A percentile compares a stretch with the other conserved stretches of the same genome.
Evolutionary conservation across 2,797 vertebrate genomes (phyloP).

Genomic region (Alosa sapidissima): DNA sequence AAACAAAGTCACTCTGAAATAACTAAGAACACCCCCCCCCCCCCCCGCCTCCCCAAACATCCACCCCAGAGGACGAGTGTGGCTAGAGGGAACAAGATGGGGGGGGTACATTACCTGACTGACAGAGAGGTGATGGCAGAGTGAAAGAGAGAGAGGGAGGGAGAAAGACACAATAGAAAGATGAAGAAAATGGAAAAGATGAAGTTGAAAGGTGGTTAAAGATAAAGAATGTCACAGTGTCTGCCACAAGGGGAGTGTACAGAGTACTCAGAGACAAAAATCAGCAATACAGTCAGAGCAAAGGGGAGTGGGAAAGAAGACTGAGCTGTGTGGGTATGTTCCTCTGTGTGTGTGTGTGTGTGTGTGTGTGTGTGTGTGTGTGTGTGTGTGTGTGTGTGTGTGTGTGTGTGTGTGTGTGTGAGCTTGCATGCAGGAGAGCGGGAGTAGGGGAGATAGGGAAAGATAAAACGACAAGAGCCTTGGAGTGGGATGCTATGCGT

Average conservation of each 20-base stretch:
- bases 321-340: background rate
- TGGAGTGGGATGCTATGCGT: conserved; percentile 66
- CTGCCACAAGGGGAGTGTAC: conserved; percentile 7
- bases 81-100: background rate
- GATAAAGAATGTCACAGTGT: conserved; percentile 26
- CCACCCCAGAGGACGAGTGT: background rate
- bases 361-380: conserved; percentile 20
- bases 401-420: conserved; percentile 16
- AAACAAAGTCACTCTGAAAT: conserved; percentile 48
- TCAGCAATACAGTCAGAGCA: conserved; percentile 2
- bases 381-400: conserved; percentile 28
- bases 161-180: conserved; percentile 11
- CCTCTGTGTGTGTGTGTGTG: background rate
- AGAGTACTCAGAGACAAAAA: conserved; percentile 16
- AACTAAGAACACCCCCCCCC: background rate
- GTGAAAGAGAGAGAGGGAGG: conserved; percentile 25
- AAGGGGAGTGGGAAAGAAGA: background rate
- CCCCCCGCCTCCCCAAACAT: background rate
- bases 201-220: conserved; percentile 25
- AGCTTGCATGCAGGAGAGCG: conserved; percentile 15
- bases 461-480: conserved; percentile 55
- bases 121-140: background rate
- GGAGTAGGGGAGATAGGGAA: conserved; percentile 47
- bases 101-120: background rate
- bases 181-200: conserved; percentile 11